Conservation (phyloP, 2,797 vertebrate genomes). For the Hephaestus fuliginosus region DNA sequence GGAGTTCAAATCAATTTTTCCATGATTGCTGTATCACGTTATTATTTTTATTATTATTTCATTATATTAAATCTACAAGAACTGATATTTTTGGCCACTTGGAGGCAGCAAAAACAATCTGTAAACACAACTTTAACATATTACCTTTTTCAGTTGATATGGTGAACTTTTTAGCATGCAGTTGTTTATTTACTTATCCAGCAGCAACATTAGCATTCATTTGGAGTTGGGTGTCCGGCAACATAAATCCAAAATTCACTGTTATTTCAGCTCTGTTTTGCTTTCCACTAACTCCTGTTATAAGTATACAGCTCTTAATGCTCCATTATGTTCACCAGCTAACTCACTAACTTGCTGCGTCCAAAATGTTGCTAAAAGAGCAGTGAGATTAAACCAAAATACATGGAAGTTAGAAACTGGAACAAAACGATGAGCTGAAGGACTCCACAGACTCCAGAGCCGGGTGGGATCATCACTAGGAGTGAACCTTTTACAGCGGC, state of each 20-base stretch:
- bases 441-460: background rate
- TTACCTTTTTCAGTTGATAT: background rate
- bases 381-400: background rate
- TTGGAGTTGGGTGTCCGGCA: background rate
- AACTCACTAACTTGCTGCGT: background rate
- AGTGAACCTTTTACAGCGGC: background rate
- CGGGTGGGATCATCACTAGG: background rate
- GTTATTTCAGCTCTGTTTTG: background rate
- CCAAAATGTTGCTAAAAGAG: background rate
- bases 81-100: no score
- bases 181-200: conserved; percentile 1
- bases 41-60: background rate
- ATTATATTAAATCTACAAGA: background rate
- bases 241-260: background rate
- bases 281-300: background rate
- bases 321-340: background rate
- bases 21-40: background rate
- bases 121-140: background rate
- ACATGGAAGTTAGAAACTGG: background rate
- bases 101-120: background rate
- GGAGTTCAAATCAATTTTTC: background rate
- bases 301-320: background rate
- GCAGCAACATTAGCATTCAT: background rate
- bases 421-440: conserved; percentile 11
- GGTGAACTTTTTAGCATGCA: background rate